Evolutionary conservation across 2,888 invertebrate genomes (phyloP).

Genomic region (Spisula solida): DNA sequence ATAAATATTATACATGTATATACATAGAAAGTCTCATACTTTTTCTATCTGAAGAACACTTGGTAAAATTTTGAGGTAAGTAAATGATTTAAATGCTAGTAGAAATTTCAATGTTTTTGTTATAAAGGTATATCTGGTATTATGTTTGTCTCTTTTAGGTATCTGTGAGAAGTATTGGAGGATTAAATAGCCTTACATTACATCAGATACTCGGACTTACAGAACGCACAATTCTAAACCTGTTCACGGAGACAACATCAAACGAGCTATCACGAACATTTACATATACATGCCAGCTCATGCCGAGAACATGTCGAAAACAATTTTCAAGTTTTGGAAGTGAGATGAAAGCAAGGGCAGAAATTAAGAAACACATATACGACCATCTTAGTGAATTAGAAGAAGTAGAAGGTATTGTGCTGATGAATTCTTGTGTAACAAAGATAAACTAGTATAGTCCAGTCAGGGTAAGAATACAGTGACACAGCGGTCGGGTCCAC

Average conservation of each 20-base stretch:
- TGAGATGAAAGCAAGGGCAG: slow-evolving; percentile 89
- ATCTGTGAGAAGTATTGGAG: slow-evolving; percentile 39
- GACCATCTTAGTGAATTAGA: slow-evolving; percentile 87
- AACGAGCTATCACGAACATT: slow-evolving; percentile 89
- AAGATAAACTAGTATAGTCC: no score
- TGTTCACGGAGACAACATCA: slow-evolving; percentile 88
- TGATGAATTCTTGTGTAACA: no score
- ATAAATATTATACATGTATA: no score
- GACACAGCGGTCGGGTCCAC: no score
- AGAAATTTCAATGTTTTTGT: no score
- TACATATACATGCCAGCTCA: slow-evolving; percentile 89
- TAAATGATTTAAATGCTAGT: no score
- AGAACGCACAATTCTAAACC: slow-evolving; percentile 88
- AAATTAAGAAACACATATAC: slow-evolving; percentile 88
- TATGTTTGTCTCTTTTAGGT: neutral
- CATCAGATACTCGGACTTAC: slow-evolving; percentile 87
- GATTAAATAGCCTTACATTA: slow-evolving; percentile 73
- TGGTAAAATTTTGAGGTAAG: no score
- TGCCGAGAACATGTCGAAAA: slow-evolving; percentile 88
- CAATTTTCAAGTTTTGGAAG: slow-evolving; percentile 89
- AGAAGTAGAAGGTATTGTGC: slow-evolving; percentile 78
- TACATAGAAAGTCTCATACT: no score
- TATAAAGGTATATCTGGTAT: no score
- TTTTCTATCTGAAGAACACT: no score
- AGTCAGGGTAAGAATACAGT: no score